Base-by-base conservation (phyloP, 2,113 vertebrate species). In the Odontesthes bonariensis region DNA sequence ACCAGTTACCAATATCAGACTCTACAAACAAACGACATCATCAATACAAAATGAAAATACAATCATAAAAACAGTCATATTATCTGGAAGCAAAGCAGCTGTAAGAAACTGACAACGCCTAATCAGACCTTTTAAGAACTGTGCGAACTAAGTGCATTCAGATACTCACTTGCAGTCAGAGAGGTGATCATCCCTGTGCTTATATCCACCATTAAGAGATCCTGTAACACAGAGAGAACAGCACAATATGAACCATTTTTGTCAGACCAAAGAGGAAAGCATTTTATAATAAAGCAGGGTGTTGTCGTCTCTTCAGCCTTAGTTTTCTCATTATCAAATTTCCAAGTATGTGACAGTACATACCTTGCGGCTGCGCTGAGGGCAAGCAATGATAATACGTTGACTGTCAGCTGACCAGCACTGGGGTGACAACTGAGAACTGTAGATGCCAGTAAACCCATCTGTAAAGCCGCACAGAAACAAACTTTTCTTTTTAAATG, bases 351-450 rank as follows among this genome's bases (percentile, higher is more conserved):
- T 35, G 33, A 47, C 23, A n/a, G n/a, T n/a, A n/a, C 86, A 74
- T 94, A 98, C 97, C 82, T 94, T 95, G 40, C 83, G 92, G 87
- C 97, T 97, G 69, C 92, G 93, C 80, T 96, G 97, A 0, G 94
- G 90, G 11, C 94, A 96, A 78, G 94, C 88, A 11, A 99, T 69
- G 63, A 99, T 85, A 0, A 95, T 79, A 49, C 95, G 91, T 84
- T 90, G 95, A 88, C 96, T 99, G 77, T 99, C 96, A 1, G 95
- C 94, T 0, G 97, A 96, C 97, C 97, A 99, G 88, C 98, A 99
- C 47, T 35, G 86, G 0, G 69, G 90, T 0, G 97, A 95, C 84
- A 99, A 86, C 71, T 79, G 84, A 23, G 87, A 90, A 44, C 84
- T 58, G 63, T 97, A 99, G 87, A 99, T 95, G 14, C 98, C 96